Evolutionary conservation across 2,113 vertebrate species (phyloP), one percentile per base, ranked within the genome.

Genomic region (Xiphophorus couchianus): DNA sequence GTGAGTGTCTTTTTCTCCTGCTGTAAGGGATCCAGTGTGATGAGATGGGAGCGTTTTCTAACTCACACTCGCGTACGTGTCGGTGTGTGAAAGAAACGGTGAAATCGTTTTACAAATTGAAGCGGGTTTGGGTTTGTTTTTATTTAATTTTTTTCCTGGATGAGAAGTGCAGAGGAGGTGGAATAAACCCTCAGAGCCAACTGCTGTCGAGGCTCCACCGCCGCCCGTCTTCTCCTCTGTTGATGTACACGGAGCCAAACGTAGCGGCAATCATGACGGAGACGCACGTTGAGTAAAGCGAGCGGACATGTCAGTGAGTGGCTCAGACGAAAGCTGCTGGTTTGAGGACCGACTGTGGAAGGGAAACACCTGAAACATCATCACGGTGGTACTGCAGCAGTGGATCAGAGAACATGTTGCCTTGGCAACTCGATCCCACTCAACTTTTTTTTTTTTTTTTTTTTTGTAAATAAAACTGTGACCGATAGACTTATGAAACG

Each of bases 341-440:
- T 5, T 61, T 81, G 33, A 74, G 62, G 71, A 65, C 22, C 65
- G 69, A 85, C 29, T 68, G 60, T 48, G 48, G 66, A 60, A 54
- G 51, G 72, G 83, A 65, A n/a, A 44, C 62, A 66, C 66, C 62
- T 66, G 62, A 15, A 73, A 62, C 25, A 1, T 81, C 66, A 63
- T 72, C 63, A 1, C 63, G 25, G 48, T 44, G 25, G 35, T 9
- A 29, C 79, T 89, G 88, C 87, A 80, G 88, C 75, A 80, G 69
- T 83, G 86, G 82, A 90, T 86, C 66, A 84, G 78, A 86, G 71
- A 83, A 89, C 78, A 86, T 58, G 91, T 94, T 94, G 86, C 92
- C 90, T n/a, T 87, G 92, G 91, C 80, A 93, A 94, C 93, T 81
- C 85, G 75, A 90, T 90, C 88, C 86, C 86, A 90, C 88, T 81